Conservation (phyloP, 2,797 vertebrate species). For the Tangara arthus region DNA sequence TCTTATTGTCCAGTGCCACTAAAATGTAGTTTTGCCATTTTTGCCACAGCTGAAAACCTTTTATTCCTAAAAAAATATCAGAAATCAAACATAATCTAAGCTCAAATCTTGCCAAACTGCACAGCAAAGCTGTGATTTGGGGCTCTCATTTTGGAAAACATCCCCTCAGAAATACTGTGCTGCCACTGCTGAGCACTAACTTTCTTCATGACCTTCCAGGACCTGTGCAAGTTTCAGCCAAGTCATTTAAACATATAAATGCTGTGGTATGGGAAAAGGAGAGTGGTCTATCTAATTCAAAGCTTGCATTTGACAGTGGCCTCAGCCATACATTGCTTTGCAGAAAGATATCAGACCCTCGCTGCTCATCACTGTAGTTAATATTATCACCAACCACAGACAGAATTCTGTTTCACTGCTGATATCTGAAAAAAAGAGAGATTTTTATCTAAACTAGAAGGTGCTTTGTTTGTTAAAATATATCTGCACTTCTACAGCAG, state of each 20-base stretch:
- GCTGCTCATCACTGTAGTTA: neutral
- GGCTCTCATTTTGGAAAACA: neutral
- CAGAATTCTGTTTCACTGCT: neutral
- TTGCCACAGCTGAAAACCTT: neutral
- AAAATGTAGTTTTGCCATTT: neutral
- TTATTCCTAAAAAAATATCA: neutral
- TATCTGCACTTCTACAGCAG: neutral
- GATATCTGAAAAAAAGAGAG: neutral
- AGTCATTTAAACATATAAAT: neutral
- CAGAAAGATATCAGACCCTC: neutral
- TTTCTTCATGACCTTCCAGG: neutral
- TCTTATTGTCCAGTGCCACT: neutral
- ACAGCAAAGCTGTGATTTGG: neutral
- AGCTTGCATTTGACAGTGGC: neutral
- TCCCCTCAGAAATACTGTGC: neutral
- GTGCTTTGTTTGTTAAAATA: neutral
- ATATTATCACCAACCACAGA: neutral
- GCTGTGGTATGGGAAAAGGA: neutral
- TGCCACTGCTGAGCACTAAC: neutral
- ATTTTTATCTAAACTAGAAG: neutral
- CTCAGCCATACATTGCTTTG: neutral
- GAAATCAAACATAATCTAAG: neutral
- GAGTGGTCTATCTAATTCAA: neutral
- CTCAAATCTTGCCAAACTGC: neutral
- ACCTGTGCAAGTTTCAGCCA: neutral